Evolutionary conservation across 1,140 invertebrate species (phyloP).

Genomic region (Drosophila guanche): DNA sequence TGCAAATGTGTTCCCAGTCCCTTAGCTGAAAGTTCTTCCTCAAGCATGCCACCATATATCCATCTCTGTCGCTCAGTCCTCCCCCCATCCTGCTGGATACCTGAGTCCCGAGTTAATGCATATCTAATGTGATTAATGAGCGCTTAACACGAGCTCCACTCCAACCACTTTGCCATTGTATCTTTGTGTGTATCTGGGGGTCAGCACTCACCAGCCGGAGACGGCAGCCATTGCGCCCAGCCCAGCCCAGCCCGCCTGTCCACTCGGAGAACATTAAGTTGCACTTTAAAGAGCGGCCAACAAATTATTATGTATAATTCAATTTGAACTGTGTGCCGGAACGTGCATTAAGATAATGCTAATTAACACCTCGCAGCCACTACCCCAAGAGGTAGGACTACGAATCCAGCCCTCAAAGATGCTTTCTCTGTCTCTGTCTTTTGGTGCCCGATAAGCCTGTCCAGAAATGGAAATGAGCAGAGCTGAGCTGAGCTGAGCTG

Average conservation of each 20-base stretch:
- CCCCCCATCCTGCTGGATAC: slow-evolving; percentile 17
- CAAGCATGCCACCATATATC: background rate
- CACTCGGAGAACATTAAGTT: slow-evolving; percentile 64
- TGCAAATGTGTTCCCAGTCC: no score
- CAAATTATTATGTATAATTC: slow-evolving; percentile 82
- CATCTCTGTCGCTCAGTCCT: background rate
- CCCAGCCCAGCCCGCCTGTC: slow-evolving; percentile 9
- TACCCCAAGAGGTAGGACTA: slow-evolving; percentile 9
- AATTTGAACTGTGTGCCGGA: slow-evolving; percentile 81
- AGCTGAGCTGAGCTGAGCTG: slow-evolving; percentile 3
- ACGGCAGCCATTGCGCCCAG: background rate
- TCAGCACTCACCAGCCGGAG: slow-evolving; percentile 19
- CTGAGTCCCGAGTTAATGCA: slow-evolving; percentile 72
- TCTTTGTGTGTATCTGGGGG: slow-evolving; percentile 37
- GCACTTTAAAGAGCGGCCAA: slow-evolving; percentile 76
- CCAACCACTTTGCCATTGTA: background rate
- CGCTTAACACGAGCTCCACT: slow-evolving; percentile 69
- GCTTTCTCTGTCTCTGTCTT: slow-evolving; percentile 31
- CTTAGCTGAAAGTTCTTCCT: no score
- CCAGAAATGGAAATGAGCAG: slow-evolving; percentile 65
- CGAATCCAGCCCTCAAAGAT: slow-evolving; percentile 3
- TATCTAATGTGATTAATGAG: slow-evolving; percentile 80
- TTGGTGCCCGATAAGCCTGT: slow-evolving; percentile 22
- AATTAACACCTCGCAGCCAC: slow-evolving; percentile 62
- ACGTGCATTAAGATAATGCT: slow-evolving; percentile 81